Evolutionary conservation across 2,113 vertebrate species (phyloP).

Genomic region (Agelaius phoeniceus): DNA sequence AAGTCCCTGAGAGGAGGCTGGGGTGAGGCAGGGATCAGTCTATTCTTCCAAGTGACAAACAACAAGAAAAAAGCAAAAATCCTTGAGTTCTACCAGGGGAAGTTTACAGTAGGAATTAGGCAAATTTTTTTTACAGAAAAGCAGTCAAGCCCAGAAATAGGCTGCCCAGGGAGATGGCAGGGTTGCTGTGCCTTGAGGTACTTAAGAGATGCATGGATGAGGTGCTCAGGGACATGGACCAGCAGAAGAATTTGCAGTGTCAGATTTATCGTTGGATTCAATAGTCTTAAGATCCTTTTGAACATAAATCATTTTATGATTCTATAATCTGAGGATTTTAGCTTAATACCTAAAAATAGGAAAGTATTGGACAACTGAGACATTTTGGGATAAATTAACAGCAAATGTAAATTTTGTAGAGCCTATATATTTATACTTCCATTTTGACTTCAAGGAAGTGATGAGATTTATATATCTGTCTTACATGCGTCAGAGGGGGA

Average conservation of each 20-base stretch:
- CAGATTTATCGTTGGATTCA: not conserved
- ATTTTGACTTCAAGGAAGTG: not conserved
- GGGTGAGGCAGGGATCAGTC: accelerated
- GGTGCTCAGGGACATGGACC: not conserved
- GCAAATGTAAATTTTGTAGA: not conserved
- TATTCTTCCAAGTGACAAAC: not conserved
- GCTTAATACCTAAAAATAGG: not conserved
- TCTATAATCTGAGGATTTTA: not conserved
- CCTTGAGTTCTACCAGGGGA: accelerated
- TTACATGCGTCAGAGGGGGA: not conserved
- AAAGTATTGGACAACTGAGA: not conserved
- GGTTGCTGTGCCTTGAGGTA: not conserved
- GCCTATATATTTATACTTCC: not conserved
- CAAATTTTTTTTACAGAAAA: not conserved
- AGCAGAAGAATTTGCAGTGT: not conserved
- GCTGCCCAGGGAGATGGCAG: not conserved
- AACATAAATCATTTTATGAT: not conserved
- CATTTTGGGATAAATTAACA: not conserved
- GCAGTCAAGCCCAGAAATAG: not conserved
- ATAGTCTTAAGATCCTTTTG: not conserved
- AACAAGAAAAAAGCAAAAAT: not conserved
- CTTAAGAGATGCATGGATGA: not conserved
- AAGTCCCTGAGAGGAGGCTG: not conserved
- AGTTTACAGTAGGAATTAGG: not conserved
- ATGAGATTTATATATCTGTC: not conserved